Evolutionary conservation across 2,797 vertebrate species (phyloP).

Genomic region (Novumbra hubbsi): DNA sequence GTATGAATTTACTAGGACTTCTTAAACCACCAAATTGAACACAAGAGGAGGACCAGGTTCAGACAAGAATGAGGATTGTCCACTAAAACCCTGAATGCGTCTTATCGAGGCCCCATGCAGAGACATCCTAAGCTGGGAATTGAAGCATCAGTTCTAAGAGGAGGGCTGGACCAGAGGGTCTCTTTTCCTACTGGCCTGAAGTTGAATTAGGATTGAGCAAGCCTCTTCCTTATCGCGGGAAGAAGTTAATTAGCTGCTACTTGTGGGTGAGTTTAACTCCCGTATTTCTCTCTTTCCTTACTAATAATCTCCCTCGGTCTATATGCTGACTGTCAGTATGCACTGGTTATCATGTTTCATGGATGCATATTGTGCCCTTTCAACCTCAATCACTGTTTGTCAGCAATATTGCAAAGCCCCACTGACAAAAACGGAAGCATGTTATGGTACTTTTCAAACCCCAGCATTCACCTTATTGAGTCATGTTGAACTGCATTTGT

Average conservation of each 20-base stretch:
- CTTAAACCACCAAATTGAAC: neutral
- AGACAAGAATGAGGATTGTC: neutral
- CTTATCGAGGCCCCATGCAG: neutral
- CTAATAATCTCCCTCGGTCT: neutral
- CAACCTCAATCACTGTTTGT: neutral
- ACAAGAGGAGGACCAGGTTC: neutral
- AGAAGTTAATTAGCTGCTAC: neutral
- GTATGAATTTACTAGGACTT: neutral
- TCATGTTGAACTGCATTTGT: neutral
- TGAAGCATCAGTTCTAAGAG: neutral
- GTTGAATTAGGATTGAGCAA: neutral
- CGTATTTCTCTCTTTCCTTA: neutral
- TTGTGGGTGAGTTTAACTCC: neutral
- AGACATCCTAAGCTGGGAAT: neutral
- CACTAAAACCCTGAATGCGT: neutral
- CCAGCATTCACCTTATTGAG: neutral
- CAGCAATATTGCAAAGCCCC: conserved; percentile 5
- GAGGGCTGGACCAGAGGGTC: neutral
- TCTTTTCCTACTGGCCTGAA: neutral
- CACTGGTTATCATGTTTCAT: neutral
- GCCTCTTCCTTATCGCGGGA: neutral
- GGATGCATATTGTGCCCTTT: neutral
- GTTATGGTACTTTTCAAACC: neutral
- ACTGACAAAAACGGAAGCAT: conserved; percentile 1
- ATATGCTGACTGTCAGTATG: neutral